phyloP scores from a whole-genome alignment of 2,113 vertebrate species.

The Erpornis zantholeuca region DNA sequence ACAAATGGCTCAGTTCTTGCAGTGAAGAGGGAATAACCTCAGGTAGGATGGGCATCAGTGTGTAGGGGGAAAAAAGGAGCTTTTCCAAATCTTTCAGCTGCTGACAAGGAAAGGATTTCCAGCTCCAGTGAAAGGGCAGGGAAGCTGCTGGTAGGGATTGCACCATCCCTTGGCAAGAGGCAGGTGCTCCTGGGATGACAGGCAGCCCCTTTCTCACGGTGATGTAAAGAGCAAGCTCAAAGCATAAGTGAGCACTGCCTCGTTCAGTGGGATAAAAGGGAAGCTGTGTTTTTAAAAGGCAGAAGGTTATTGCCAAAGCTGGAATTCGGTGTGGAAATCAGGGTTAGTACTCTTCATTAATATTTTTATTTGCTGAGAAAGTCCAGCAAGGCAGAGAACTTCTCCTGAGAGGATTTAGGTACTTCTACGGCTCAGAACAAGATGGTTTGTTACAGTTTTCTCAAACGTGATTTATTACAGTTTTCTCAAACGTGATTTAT shows the following conservation, averaged over 20 bases:
- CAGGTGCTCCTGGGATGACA: background rate
- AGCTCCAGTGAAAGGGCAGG: background rate
- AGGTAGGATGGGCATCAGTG: background rate
- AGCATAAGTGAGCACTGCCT: background rate
- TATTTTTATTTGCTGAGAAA: background rate
- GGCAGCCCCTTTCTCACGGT: background rate
- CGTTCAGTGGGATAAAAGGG: background rate
- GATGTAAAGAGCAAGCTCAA: background rate
- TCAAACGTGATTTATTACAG: background rate
- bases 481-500: background rate
- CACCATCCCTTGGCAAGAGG: background rate
- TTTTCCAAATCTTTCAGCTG: background rate
- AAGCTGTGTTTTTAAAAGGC: background rate
- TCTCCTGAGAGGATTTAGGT: background rate
- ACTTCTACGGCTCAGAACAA: background rate
- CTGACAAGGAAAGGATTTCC: background rate
- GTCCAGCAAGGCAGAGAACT: background rate
- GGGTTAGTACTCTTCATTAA: background rate
- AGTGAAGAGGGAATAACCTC: background rate
- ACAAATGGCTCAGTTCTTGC: background rate
- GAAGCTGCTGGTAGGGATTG: background rate
- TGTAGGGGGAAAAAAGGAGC: background rate
- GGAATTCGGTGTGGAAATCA: accelerated
- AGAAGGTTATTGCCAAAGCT: background rate
- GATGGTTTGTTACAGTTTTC: background rate